These are phyloP conservation scores for Intellagama lesueurii DNA, from an alignment of 2,797 vertebrate species.

Conservation along the genomic window DNA sequence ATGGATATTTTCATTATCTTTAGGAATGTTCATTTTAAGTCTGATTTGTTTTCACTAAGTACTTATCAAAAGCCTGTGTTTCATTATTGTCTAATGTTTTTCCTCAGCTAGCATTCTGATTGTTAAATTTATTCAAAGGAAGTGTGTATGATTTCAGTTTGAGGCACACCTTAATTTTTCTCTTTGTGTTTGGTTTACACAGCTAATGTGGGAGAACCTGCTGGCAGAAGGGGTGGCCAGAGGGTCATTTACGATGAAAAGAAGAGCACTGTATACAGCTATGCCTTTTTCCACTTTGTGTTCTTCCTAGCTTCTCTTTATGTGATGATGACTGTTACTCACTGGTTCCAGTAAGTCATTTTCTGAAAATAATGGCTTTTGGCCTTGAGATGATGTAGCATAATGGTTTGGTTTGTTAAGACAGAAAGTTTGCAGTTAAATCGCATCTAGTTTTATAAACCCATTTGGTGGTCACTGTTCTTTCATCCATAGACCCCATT, in stretches of 20 bases:
- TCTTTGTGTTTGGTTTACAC: constrained; percentile 33
- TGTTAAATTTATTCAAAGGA: not conserved
- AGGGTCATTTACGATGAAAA: constrained; percentile 91
- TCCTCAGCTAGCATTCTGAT: not conserved
- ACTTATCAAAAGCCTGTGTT: not conserved
- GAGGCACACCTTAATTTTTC: not conserved
- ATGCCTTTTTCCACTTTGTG: constrained; percentile 93
- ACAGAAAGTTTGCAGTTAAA: not conserved
- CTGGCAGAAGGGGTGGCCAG: constrained; percentile 83
- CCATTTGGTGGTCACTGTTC: not conserved
- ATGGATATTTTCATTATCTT: not conserved
- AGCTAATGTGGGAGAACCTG: constrained; percentile 75
- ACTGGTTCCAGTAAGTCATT: constrained; percentile 96
- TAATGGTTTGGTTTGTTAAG: not conserved
- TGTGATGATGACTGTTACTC: constrained; percentile 98
- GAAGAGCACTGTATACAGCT: constrained; percentile 89
- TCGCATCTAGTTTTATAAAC: not conserved
- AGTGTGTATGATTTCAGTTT: not conserved
- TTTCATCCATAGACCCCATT: not conserved
- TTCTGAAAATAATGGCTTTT: not conserved
- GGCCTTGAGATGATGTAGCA: not conserved
- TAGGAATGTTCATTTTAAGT: not conserved
- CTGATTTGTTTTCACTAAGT: not conserved
- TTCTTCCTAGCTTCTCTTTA: constrained; percentile 97
- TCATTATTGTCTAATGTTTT: not conserved